A percentile compares a stretch with the other conserved stretches of the same genome.
phyloP scores from a whole-genome alignment of 2,797 vertebrate species.

The Manis pentadactyla region DNA sequence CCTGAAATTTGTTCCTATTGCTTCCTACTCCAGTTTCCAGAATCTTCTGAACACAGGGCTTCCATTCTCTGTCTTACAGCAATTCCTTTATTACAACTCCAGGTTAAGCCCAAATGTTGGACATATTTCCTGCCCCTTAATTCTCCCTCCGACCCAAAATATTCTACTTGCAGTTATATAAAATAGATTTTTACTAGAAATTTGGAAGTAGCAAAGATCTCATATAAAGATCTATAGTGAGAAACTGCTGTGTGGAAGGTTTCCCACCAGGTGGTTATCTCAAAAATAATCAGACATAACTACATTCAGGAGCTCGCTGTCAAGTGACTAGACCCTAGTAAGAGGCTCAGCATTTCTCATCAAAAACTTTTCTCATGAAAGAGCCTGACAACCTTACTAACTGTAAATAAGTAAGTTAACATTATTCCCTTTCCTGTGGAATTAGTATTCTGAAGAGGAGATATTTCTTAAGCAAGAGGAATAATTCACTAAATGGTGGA shows the following conservation, averaged over 20 bases:
- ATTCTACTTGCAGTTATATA: neutral
- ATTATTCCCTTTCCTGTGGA: neutral
- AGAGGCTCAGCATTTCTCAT: neutral
- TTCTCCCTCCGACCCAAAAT: neutral
- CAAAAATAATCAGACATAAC: neutral
- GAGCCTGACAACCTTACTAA: neutral
- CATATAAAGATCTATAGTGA: neutral
- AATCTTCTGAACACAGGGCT: neutral
- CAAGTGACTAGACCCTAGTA: neutral
- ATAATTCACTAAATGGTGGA: neutral
- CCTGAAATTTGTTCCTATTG: neutral
- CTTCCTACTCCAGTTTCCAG: neutral
- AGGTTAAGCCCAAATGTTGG: neutral
- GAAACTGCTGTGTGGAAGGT: neutral
- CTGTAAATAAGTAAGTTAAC: neutral
- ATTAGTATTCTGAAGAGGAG: constrained; percentile 17
- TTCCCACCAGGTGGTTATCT: neutral
- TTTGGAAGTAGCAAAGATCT: neutral
- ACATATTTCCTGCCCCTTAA: neutral
- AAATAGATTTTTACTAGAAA: neutral
- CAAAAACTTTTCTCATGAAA: constrained; percentile 13
- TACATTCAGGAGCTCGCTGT: neutral
- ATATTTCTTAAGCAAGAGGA: neutral
- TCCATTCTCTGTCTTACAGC: neutral
- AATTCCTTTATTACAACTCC: neutral